phyloP scores from a whole-genome alignment of 2,888 invertebrate species.

The Xylocampa areola region DNA sequence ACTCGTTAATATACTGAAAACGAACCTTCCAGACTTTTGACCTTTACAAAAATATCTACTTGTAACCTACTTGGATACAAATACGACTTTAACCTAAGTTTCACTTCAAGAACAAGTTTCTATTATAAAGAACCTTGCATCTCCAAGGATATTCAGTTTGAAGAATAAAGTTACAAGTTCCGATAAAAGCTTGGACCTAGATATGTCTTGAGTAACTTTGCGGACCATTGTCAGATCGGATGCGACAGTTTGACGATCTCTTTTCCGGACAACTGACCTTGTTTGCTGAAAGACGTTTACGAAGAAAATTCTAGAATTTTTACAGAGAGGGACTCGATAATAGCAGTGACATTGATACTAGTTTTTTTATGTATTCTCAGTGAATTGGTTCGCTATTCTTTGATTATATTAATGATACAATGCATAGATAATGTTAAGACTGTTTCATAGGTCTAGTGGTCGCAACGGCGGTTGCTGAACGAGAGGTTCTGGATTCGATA shows the following conservation, averaged over 20 bases:
- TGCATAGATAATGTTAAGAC: too few species aligned
- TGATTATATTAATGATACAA: too few species aligned
- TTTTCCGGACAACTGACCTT: constrained; percentile 45
- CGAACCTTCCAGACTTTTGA: too few species aligned
- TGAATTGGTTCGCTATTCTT: too few species aligned
- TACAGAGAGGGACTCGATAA: too few species aligned
- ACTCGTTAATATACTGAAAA: too few species aligned
- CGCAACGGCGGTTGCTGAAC: too few species aligned
- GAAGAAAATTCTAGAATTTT: constrained; percentile 33
- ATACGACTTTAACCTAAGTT: too few species aligned
- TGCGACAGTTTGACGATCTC: constrained; percentile 43
- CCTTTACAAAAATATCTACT: background rate
- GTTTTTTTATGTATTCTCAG: too few species aligned
- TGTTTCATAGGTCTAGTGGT: too few species aligned
- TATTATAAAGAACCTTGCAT: constrained; percentile 23
- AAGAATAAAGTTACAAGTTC: constrained; percentile 34
- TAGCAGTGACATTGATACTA: too few species aligned
- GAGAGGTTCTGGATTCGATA: too few species aligned
- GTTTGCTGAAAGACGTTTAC: constrained; percentile 39
- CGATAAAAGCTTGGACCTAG: constrained; percentile 48
- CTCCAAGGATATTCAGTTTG: constrained; percentile 32
- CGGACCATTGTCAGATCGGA: constrained; percentile 44
- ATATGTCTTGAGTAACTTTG: constrained; percentile 44
- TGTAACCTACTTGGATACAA: constrained; percentile 27
- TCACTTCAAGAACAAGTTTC: constrained; percentile 17